Percentiles rank a stretch among this genome's conserved stretches.
Evolutionary conservation across 2,113 vertebrate species (phyloP).

Genomic region (Phasianus colchicus): DNA sequence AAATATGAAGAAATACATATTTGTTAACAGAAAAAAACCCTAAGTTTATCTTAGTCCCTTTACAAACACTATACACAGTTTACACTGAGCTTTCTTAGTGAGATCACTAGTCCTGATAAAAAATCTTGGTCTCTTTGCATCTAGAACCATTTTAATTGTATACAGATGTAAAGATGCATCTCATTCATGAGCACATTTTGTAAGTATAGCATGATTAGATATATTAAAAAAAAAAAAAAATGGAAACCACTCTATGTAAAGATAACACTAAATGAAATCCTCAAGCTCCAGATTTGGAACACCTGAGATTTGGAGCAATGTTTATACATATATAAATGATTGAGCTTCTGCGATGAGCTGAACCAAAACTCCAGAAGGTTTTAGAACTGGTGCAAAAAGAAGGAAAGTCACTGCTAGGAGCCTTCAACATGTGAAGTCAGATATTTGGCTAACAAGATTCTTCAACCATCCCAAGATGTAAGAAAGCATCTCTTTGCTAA

Average conservation of each 20-base stretch:
- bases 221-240: neutral
- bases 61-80: neutral
- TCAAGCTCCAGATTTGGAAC: neutral
- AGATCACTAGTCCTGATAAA: neutral
- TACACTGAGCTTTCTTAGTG: neutral
- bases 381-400: neutral
- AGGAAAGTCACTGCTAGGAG: neutral
- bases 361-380: neutral
- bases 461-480: neutral
- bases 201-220: neutral
- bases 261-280: neutral
- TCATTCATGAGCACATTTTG: neutral
- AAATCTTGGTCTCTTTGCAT: neutral
- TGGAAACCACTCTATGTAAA: neutral
- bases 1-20: neutral
- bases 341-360: neutral
- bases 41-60: too few species aligned
- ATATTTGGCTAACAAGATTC: neutral
- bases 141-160: neutral
- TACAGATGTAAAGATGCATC: neutral
- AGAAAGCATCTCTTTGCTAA: neutral
- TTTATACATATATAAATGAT: neutral
- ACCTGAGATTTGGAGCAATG: neutral
- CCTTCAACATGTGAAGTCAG: neutral
- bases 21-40: neutral